Evolutionary conservation across 2,888 invertebrate species (phyloP).

Genomic region (Amblyjoppa fuscipennis): DNA sequence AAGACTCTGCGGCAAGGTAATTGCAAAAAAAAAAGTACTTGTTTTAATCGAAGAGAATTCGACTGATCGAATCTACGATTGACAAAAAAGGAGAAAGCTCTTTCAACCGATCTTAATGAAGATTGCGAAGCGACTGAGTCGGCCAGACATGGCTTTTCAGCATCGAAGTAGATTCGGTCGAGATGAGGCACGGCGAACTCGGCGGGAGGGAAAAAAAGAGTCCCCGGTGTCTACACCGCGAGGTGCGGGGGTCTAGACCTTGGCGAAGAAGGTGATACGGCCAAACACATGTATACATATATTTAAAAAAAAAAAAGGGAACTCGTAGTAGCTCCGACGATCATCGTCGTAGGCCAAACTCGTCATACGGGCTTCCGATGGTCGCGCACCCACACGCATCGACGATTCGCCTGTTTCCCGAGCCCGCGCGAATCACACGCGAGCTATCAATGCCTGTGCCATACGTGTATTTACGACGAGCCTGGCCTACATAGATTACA

Average conservation of each 20-base stretch:
- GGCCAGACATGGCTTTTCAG: conserved; percentile 18
- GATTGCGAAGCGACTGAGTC: conserved; percentile 56
- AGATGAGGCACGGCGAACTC: conserved; percentile 25
- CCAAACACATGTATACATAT: conserved; percentile 46
- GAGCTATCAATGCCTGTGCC: conserved; percentile 52
- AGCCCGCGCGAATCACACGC: conserved; percentile 53
- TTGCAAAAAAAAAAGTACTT: neutral
- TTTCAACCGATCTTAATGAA: conserved; percentile 35
- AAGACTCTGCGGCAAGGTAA: neutral
- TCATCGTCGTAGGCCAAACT: conserved; percentile 67
- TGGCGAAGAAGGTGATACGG: conserved; percentile 80
- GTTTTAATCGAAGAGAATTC: neutral
- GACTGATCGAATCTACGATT: conserved; percentile 7
- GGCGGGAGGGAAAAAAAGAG: conserved; percentile 22
- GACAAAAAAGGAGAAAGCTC: neutral
- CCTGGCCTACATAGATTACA: conserved; percentile 80
- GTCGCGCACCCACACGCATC: conserved; percentile 67
- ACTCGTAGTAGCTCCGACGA: conserved; percentile 46
- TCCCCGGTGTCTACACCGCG: conserved; percentile 32
- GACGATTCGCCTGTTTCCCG: neutral
- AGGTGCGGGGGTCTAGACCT: conserved; percentile 77
- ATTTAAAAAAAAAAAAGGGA: neutral
- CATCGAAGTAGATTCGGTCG: conserved; percentile 29
- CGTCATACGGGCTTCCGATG: conserved; percentile 82
- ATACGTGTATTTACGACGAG: conserved; percentile 29